phyloP scores from a whole-genome alignment of 2,888 invertebrate species.

The Dryobota labecula region DNA sequence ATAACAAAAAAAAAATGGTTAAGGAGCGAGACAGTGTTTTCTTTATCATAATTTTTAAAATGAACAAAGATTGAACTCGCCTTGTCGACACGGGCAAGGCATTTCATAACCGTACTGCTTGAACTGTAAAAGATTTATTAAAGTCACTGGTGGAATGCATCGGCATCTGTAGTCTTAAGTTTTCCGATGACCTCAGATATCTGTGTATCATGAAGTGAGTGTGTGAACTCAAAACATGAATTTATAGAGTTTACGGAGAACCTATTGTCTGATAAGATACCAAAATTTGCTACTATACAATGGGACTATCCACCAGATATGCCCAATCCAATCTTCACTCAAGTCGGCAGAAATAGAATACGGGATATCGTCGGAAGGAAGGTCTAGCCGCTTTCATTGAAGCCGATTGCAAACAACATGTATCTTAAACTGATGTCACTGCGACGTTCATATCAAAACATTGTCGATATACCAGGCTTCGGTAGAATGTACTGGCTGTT shows the following conservation, averaged over 20 bases:
- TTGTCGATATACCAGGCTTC: not conserved
- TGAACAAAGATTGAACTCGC: too few species aligned
- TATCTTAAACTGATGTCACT: not conserved
- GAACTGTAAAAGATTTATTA: too few species aligned
- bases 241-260: not conserved
- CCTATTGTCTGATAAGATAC: not conserved
- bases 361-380: not conserved
- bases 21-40: too few species aligned
- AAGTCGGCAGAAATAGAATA: slow-evolving; percentile 12
- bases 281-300: slow-evolving; percentile 3
- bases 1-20: too few species aligned
- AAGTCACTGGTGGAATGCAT: too few species aligned
- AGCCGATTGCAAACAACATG: slow-evolving; percentile 16
- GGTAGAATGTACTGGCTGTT: not conserved
- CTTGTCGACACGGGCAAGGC: too few species aligned
- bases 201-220: too few species aligned
- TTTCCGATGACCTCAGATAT: too few species aligned
- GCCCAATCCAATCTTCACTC: slow-evolving; percentile 5
- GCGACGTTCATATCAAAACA: not conserved
- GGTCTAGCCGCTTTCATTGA: slow-evolving; percentile 19
- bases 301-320: slow-evolving; percentile 4
- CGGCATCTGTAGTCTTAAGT: too few species aligned
- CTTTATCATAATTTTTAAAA: too few species aligned
- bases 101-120: too few species aligned
- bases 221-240: too few species aligned